A percentile compares a stretch with the other conserved stretches of the same genome.
These are phyloP conservation scores for Uria lomvia DNA, from an alignment of 2,113 vertebrate genomes.

Conservation along the genomic window DNA sequence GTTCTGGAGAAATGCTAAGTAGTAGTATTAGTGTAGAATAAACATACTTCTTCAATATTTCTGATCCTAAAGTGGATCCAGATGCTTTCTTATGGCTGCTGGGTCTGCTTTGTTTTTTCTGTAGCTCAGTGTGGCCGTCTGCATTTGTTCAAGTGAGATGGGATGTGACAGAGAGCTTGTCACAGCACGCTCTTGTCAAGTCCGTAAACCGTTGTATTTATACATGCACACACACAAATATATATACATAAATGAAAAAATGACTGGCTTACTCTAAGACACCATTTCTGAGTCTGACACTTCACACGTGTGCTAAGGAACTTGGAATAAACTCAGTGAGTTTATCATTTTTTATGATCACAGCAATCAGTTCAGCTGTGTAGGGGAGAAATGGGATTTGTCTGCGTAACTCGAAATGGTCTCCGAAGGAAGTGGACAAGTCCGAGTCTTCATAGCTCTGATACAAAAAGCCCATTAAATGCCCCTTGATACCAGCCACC, in stretches of 20 bases:
- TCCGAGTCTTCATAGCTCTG: not conserved
- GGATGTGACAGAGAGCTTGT: slow-evolving; percentile 17
- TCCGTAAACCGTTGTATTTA: not conserved
- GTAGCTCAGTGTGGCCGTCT: not conserved
- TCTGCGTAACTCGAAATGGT: not conserved
- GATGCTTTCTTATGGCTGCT: slow-evolving; percentile 25
- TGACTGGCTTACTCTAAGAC: not conserved
- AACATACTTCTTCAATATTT: slow-evolving; percentile 35
- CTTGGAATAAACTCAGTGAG: not conserved
- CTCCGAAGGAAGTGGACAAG: not conserved
- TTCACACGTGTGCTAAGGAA: not conserved
- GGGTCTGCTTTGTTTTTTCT: slow-evolving; percentile 2
- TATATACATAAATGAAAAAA: not conserved
- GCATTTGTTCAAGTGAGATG: slow-evolving; percentile 7
- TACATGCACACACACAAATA: not conserved
- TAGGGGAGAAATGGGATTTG: not conserved
- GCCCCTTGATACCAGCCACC: not conserved
- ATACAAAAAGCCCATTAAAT: not conserved
- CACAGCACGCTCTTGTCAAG: not conserved
- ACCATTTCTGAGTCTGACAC: not conserved
- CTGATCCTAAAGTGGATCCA: slow-evolving; percentile 50
- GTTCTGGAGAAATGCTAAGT: slow-evolving; percentile 38
- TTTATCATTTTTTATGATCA: not conserved
- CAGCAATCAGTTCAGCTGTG: not conserved
- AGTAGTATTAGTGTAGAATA: slow-evolving; percentile 47